Base-by-base conservation (phyloP, 2,797 vertebrate species). In the Siniperca scherzeri region DNA sequence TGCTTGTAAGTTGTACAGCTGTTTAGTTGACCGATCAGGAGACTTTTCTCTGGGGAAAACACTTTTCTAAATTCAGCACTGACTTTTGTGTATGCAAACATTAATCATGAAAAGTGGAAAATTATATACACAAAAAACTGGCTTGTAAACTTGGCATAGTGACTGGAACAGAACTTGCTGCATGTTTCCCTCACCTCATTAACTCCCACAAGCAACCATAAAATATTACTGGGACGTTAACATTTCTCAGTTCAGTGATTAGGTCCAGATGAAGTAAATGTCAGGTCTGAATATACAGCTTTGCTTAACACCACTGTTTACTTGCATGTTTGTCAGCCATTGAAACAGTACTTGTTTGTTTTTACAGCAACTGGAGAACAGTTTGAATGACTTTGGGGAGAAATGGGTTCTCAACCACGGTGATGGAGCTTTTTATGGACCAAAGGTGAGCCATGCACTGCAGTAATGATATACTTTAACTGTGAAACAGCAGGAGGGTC, bases 371-470 rank as follows among this genome's bases (percentile, higher is more conserved):
- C 97, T 99, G 25, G 98, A 99, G 93, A 99, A 97, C 91, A 99
- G 98, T 91, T 94, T 99, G 80, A 99, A 97, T 87, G 97, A 97
- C 60, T 99, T 99, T 79, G 98, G 97, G 53, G 97, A 98, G 90
- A 98, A 98, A 82, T 99, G 99, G 98, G 94, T 97, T 74, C 94
- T 99, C 81, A 99, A 99, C 88, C 97, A 97, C 4, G 99, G 98
- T 0, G 99, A 99, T 71, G 99, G 99, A 74, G 99, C 99, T 61
- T 99, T 99, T 91, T 99, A 99, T 69, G 99, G 99, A 82, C 99
- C 99, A 75, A 99, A 99, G 98, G 98, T 99, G 88, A 94, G 94
- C 44, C 5, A n/a, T 1, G 67, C 3, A 1, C 53, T 33, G 48
- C 78, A 59, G 55, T 56, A 33, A 70, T 57, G 64, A 53, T 62